phyloP scores from a whole-genome alignment of 2,113 vertebrate genomes.

The Capreolus pygargus region DNA sequence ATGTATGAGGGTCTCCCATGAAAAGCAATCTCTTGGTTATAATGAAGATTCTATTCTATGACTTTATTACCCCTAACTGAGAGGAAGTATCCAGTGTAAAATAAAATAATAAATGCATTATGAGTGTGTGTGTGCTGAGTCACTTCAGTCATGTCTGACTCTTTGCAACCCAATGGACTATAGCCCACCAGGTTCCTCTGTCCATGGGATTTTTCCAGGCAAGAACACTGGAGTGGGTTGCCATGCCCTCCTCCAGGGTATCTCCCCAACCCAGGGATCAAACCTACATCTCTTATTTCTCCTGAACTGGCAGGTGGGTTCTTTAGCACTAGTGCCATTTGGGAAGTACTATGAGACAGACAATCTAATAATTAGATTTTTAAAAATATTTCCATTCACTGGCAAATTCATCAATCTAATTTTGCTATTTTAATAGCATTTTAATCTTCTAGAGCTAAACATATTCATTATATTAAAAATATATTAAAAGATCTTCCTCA shows the following conservation, averaged over 20 bases:
- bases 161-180: not conserved
- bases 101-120: not conserved
- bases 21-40: not conserved
- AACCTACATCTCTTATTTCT: not conserved
- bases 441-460: slow-evolving; percentile 3
- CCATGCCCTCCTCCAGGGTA: not conserved
- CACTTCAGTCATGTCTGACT: not conserved
- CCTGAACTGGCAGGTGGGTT: not conserved
- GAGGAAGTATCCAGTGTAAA: not conserved
- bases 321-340: not conserved
- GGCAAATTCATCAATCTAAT: not conserved
- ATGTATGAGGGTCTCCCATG: not conserved
- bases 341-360: not conserved
- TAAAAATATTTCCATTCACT: not conserved
- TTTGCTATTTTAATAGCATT: not conserved
- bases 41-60: slow-evolving; percentile 17
- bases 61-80: not conserved
- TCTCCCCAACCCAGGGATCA: not conserved
- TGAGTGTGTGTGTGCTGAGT: not conserved
- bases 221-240: not conserved
- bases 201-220: not conserved
- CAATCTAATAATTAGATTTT: not conserved
- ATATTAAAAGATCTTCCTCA: not conserved
- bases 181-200: not conserved
- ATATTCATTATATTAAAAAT: slow-evolving; percentile 7